Conservation (phyloP, 2,797 vertebrate species). For the Tauraco hartlaubi region DNA sequence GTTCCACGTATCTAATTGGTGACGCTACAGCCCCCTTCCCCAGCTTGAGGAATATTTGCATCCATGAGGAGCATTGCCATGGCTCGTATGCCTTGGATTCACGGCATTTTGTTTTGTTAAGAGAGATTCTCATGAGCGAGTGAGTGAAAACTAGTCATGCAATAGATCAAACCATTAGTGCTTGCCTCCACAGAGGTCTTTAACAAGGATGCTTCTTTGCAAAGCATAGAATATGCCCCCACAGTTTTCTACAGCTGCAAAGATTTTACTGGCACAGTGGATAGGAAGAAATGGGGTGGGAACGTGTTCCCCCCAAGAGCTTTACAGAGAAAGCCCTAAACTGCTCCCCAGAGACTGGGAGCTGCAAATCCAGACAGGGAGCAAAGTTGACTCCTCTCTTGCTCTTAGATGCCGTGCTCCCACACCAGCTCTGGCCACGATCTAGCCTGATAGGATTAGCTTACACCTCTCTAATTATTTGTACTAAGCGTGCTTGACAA, state of each 20-base stretch:
- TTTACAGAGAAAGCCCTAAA: background rate
- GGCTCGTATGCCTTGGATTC: background rate
- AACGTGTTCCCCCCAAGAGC: background rate
- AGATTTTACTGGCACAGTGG: background rate
- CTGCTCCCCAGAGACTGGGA: background rate
- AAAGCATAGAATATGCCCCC: background rate
- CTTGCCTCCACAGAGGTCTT: background rate
- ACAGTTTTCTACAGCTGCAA: background rate
- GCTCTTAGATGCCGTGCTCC: accelerated
- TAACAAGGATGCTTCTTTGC: background rate
- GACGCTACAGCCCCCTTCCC: background rate
- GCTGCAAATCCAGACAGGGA: background rate
- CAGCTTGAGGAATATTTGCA: conserved; percentile 3
- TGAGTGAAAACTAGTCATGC: conserved; percentile 10
- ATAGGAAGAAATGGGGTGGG: background rate
- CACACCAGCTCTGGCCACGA: accelerated
- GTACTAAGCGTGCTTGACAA: background rate
- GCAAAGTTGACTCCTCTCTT: background rate
- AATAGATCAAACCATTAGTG: background rate
- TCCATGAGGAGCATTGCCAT: background rate
- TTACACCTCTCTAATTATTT: background rate
- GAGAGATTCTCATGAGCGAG: background rate
- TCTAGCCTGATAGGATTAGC: background rate
- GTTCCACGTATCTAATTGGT: background rate
- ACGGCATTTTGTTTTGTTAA: background rate